Conservation (phyloP, 2,888 invertebrate species). For the Diarsia mendica region DNA sequence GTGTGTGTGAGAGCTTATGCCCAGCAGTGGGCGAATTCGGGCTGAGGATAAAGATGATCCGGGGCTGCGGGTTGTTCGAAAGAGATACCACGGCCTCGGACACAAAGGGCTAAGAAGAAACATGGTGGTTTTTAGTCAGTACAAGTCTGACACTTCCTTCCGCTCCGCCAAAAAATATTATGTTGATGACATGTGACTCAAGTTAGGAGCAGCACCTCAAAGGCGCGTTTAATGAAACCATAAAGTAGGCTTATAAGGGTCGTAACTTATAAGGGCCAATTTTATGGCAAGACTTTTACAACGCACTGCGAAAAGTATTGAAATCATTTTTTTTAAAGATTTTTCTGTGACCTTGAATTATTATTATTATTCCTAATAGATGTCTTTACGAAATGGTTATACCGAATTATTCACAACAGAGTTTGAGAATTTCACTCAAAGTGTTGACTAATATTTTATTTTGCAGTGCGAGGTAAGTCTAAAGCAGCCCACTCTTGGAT, state of each 20-base stretch:
- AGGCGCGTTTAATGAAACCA: not conserved
- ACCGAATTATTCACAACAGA: not conserved
- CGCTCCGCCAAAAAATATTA: too few species aligned
- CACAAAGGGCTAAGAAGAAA: too few species aligned
- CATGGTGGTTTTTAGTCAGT: too few species aligned
- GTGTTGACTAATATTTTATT: not conserved
- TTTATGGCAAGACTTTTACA: not conserved
- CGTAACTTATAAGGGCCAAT: not conserved
- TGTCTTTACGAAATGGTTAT: not conserved
- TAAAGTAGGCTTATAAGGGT: too few species aligned
- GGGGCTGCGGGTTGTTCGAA: too few species aligned
- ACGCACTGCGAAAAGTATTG: conserved; percentile 17
- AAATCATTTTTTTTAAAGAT: not conserved
- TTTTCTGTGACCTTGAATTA: not conserved
- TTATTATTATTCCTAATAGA: not conserved
- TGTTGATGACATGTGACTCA: not conserved
- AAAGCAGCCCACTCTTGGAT: conserved; percentile 21
- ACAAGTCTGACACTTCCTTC: too few species aligned
- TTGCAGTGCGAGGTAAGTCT: not conserved
- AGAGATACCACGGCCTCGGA: too few species aligned
- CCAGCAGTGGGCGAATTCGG: too few species aligned
- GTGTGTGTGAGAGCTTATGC: too few species aligned
- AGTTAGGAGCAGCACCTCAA: not conserved
- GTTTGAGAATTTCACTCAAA: not conserved
- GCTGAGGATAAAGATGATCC: too few species aligned